Base-by-base conservation (phyloP, 2,888 invertebrate species). In the Polydrusus tereticollis region DNA sequence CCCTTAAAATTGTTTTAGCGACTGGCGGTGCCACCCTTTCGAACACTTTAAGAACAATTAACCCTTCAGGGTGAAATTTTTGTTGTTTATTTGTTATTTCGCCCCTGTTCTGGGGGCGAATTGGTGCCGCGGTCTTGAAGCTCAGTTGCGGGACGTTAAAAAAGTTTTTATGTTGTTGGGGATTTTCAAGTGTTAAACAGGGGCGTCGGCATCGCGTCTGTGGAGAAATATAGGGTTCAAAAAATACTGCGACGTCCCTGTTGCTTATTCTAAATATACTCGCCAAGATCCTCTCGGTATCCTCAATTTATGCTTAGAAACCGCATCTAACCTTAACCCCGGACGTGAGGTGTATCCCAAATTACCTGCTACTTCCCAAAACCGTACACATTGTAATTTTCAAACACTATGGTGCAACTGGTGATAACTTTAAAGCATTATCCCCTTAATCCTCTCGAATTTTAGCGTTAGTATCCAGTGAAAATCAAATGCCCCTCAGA, bases 381-480 rank as follows among this genome's bases (percentile, higher is more conserved):
- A 43, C 12, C 10, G 6, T 6, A 7, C 26, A 23, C 23, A 50
- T n/a, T n/a, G 26, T 45, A 45, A 63, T 63, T 63, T 33, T 29
- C 63, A 12, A 21, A 36, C 63, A 47, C 20, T 36, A 50, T 33
- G 3, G 29, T 23, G 58, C 66, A 59, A 58, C 58, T 67, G 36
- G 45, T 67, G 66, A 67, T 67, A 67, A 58, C 58, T 67, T 55
- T 41, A 29, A 26, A 26, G 45, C 58, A 47, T 58, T 67, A 47
- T 43, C 43, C 45, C n/a, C 33, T 18, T 58, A 67, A 67, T 67
- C 58, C 58, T 45, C 18, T 59, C 45, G 59, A 67, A 67, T 67
- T 67, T 67, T 58, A 67, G 50, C 50, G 52, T 65, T 65, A 65
- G 55, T 65, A 43, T 38, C 50, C 52, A 36, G 33, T 26, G 65